These are phyloP conservation scores for Plusia festucae DNA, from an alignment of 2,888 invertebrate species.

Conservation along the genomic window DNA sequence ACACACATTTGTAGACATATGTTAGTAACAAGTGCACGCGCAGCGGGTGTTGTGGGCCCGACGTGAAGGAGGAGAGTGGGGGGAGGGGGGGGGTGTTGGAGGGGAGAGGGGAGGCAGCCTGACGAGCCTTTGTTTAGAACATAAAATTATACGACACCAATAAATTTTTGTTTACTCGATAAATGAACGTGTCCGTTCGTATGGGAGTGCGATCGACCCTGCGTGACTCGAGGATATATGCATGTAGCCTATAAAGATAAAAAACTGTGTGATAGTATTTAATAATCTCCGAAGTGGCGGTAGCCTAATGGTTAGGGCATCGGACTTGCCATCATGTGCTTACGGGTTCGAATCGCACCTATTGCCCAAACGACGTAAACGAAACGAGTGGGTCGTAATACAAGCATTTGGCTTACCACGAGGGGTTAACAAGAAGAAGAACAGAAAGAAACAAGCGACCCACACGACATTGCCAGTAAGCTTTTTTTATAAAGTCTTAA, in stretches of 20 bases:
- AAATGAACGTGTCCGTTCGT: slow-evolving; percentile 80
- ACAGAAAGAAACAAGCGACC: no score
- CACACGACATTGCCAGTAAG: no score
- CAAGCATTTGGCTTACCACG: no score
- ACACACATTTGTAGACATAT: slow-evolving; percentile 83
- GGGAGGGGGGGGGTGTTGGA: slow-evolving; percentile 24
- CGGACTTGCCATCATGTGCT: no score
- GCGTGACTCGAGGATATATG: slow-evolving; percentile 68
- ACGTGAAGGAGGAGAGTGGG: no score
- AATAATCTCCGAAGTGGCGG: slow-evolving; percentile 49
- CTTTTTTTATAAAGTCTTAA: no score
- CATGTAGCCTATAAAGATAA: slow-evolving; percentile 54
- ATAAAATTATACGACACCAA: slow-evolving; percentile 88
- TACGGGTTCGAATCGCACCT: no score
- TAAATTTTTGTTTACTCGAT: slow-evolving; percentile 88
- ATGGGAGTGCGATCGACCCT: slow-evolving; percentile 72
- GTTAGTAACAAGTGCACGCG: slow-evolving; percentile 82
- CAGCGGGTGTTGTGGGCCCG: slow-evolving; percentile 69
- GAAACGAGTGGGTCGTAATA: no score
- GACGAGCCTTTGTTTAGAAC: slow-evolving; percentile 87
- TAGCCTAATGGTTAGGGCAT: no score
- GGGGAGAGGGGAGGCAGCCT: slow-evolving; percentile 58
- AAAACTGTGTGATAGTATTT: slow-evolving; percentile 52
- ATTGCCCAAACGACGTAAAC: no score
- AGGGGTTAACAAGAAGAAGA: no score